Conservation (phyloP, 1,140 invertebrate species). For the Hyles vespertilio region DNA sequence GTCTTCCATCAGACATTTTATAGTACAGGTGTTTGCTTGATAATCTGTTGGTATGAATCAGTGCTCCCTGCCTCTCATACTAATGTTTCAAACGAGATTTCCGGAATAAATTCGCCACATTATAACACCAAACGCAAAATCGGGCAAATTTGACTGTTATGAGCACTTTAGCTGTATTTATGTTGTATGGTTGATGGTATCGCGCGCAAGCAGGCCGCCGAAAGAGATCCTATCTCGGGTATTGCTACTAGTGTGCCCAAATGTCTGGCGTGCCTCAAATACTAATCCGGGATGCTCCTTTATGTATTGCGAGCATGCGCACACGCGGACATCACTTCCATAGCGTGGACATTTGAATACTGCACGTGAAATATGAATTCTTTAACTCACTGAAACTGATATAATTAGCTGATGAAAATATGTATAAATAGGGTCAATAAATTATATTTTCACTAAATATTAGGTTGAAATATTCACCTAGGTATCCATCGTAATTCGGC, state of each 20-base stretch:
- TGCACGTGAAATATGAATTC: too few relatives aligned
- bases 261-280: conserved; percentile 26
- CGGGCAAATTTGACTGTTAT: conserved; percentile 50
- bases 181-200: conserved; percentile 19
- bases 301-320: conserved; percentile 17
- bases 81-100: conserved; percentile 38
- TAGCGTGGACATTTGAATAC: background rate
- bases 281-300: conserved; percentile 23
- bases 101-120: conserved; percentile 33
- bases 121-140: conserved; percentile 25
- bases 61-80: conserved; percentile 32
- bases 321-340: background rate
- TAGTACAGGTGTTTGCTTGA: conserved; percentile 27
- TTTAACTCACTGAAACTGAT: too few relatives aligned
- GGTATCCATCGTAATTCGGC: too few relatives aligned
- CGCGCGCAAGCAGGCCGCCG: conserved; percentile 4
- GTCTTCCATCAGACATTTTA: conserved; percentile 8
- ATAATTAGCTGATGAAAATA: too few relatives aligned
- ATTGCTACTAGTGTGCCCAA: conserved; percentile 20
- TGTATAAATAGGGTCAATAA: too few relatives aligned
- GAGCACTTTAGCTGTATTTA: conserved; percentile 41
- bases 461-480: too few relatives aligned
- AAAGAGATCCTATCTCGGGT: conserved; percentile 22
- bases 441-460: too few relatives aligned
- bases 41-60: conserved; percentile 36